Percentiles rank a stretch among this genome's conserved stretches.
Evolutionary conservation across 2,797 vertebrate genomes (phyloP).

Genomic region (Uromys caudimaculatus): DNA sequence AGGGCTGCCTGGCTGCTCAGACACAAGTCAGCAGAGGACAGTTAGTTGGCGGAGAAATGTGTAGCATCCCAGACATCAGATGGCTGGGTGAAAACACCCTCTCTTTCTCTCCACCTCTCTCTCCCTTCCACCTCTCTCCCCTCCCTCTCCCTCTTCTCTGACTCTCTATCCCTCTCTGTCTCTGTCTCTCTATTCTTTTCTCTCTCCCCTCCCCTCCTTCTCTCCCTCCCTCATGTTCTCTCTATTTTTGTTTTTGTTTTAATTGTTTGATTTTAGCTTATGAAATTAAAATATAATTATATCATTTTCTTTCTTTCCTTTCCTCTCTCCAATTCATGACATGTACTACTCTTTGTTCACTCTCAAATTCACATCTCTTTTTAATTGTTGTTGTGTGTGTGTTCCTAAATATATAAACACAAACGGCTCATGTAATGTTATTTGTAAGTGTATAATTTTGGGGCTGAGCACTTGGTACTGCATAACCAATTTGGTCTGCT

Average conservation of each 20-base stretch:
- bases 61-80: background rate
- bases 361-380: background rate
- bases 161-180: no score
- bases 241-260: background rate
- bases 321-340: background rate
- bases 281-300: background rate
- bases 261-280: background rate
- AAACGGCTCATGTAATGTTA: no score
- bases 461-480: background rate
- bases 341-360: background rate
- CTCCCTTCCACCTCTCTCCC: background rate
- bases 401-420: background rate
- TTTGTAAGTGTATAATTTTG: background rate
- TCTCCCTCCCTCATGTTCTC: background rate
- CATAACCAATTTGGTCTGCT: background rate
- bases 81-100: background rate
- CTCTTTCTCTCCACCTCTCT: background rate
- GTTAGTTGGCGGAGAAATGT: background rate
- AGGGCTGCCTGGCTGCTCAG: slow-evolving; percentile 53
- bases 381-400: background rate
- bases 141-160: rapidly evolving
- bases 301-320: background rate
- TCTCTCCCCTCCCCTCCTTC: background rate
- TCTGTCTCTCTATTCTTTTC: rapidly evolving
- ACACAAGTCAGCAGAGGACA: slow-evolving; percentile 41